Evolutionary conservation across 2,888 invertebrate genomes (phyloP).

Genomic region (Eilema caniola): DNA sequence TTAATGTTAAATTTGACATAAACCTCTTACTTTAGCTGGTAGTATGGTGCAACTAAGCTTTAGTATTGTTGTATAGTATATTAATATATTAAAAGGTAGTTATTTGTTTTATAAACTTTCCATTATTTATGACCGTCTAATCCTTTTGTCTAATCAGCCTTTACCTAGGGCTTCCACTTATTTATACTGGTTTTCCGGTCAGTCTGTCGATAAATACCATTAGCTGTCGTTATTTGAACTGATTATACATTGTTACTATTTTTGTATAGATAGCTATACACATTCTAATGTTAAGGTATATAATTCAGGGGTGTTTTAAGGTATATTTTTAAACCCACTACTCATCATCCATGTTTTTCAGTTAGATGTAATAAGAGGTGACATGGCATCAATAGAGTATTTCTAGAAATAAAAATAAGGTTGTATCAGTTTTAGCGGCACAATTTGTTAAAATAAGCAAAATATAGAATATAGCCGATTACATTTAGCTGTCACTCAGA

Average conservation of each 20-base stretch:
- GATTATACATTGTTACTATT: background rate
- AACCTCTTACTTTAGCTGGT: too few relatives aligned
- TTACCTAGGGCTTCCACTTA: slow-evolving; percentile 2
- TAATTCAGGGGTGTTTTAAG: background rate
- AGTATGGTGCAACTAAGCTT: too few relatives aligned
- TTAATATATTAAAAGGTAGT: background rate
- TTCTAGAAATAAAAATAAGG: background rate
- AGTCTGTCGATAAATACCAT: background rate
- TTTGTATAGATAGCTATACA: background rate
- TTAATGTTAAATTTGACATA: too few relatives aligned
- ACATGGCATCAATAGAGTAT: background rate
- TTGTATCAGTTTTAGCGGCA: too few relatives aligned
- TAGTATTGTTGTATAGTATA: background rate
- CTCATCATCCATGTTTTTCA: background rate
- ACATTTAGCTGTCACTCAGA: too few relatives aligned
- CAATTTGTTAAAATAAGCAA: too few relatives aligned
- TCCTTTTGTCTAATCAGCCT: slow-evolving; percentile 2
- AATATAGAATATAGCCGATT: too few relatives aligned
- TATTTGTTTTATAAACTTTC: slow-evolving; percentile 5
- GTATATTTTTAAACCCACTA: background rate
- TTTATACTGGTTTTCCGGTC: background rate
- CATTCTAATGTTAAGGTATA: too few relatives aligned
- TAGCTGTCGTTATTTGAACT: background rate
- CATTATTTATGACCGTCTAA: background rate
- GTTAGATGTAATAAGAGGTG: background rate